These are phyloP conservation scores for Bombus pyrosoma DNA, from an alignment of 1,140 invertebrate genomes.

Conservation along the genomic window DNA sequence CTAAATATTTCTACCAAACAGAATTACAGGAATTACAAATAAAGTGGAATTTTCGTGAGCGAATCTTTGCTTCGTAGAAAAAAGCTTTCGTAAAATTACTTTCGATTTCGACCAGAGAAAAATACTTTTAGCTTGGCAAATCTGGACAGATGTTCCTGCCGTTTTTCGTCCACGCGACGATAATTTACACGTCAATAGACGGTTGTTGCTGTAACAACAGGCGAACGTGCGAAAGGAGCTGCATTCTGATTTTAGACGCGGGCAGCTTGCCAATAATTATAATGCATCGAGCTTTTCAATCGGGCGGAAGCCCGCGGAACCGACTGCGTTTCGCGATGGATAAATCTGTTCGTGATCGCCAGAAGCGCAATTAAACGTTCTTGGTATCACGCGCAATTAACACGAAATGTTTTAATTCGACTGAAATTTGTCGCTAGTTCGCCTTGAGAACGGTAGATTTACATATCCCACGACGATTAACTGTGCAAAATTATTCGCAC, in stretches of 20 bases:
- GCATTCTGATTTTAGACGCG: constrained; percentile 23
- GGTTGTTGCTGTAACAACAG: background rate
- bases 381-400: background rate
- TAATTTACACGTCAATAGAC: constrained; percentile 8
- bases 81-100: background rate
- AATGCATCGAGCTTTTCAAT: constrained; percentile 1
- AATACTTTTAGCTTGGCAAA: no score
- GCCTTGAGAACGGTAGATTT: background rate
- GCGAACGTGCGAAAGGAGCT: background rate
- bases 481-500: no score
- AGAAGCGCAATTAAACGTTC: background rate
- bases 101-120: background rate
- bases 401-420: background rate
- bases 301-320: background rate
- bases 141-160: background rate
- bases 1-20: background rate
- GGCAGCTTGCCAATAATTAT: constrained; percentile 12
- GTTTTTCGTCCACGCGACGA: background rate
- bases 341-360: background rate
- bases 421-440: background rate
- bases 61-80: background rate
- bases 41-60: background rate
- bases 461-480: background rate
- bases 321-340: background rate
- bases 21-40: background rate